Evolutionary conservation across 2,113 vertebrate genomes (phyloP).

Genomic region (Shinisaurus crocodilurus): DNA sequence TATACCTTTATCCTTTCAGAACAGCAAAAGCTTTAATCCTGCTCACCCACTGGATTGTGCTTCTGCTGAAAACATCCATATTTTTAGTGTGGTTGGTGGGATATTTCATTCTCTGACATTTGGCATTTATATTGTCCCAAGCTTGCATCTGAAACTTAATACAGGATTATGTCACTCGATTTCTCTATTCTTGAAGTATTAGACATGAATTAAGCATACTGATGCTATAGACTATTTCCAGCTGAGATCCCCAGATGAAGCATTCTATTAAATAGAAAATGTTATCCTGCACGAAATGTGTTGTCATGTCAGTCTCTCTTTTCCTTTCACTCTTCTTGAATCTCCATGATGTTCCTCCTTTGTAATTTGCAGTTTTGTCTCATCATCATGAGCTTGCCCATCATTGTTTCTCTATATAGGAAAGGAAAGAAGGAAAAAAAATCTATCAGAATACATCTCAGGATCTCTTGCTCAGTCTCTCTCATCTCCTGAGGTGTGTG

Average conservation of each 20-base stretch:
- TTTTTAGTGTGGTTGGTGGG: neutral
- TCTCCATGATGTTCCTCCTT: neutral
- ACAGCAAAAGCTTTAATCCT: neutral
- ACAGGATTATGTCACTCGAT: neutral
- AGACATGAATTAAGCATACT: constrained; percentile 22
- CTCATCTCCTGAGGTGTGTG: neutral
- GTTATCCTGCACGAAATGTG: neutral
- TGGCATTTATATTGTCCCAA: neutral
- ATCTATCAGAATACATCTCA: neutral
- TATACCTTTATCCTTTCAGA: neutral
- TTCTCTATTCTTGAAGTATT: constrained; percentile 1
- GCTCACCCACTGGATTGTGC: neutral
- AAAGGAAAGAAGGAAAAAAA: neutral
- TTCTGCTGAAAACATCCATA: neutral
- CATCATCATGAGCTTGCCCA: neutral
- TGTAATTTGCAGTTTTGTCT: neutral
- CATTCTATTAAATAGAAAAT: constrained; percentile 7
- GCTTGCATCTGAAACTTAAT: constrained; percentile 9
- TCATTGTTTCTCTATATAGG: neutral
- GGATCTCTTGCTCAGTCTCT: neutral
- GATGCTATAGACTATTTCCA: neutral
- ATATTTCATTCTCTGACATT: neutral
- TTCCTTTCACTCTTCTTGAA: neutral
- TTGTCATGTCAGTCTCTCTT: neutral
- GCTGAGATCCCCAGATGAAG: constrained; percentile 20